Percentiles rank a stretch among this genome's conserved stretches.
These are phyloP conservation scores for Graphium colonna DNA, from an alignment of 2,888 invertebrate genomes.

Conservation along the genomic window DNA sequence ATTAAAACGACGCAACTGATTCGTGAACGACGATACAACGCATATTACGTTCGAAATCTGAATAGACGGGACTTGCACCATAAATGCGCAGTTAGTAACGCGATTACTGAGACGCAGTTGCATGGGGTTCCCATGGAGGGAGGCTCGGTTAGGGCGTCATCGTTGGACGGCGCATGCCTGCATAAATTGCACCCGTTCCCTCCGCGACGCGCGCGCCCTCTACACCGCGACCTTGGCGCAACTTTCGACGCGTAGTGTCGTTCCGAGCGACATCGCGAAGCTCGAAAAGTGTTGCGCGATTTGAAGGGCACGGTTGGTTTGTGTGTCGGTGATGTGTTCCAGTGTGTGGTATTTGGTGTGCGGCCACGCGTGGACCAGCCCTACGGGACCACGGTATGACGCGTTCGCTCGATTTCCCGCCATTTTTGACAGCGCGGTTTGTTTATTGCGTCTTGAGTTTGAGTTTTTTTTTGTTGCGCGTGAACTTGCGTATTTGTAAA, in stretches of 20 bases:
- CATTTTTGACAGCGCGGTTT: conserved; percentile 2
- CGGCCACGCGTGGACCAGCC: conserved; percentile 53
- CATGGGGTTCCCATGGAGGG: conserved; percentile 53
- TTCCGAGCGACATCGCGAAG: conserved; percentile 48
- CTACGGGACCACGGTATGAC: conserved; percentile 15
- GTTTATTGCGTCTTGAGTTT: not conserved
- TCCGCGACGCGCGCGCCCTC: conserved; percentile 5
- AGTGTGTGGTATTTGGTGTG: conserved; percentile 68
- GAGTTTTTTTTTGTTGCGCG: too few relatives aligned
- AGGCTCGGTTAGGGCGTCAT: conserved; percentile 67
- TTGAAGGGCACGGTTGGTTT: conserved; percentile 74
- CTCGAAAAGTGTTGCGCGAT: conserved; percentile 67
- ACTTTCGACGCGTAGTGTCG: conserved; percentile 36
- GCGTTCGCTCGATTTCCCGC: conserved; percentile 2
- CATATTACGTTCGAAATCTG: not conserved
- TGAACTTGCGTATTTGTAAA: too few relatives aligned
- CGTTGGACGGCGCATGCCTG: conserved; percentile 70
- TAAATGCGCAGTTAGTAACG: conserved; percentile 18
- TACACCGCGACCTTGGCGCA: conserved; percentile 54
- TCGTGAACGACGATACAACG: not conserved
- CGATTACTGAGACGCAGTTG: conserved; percentile 29
- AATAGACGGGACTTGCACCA: conserved; percentile 1
- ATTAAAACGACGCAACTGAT: not conserved
- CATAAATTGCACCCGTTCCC: conserved; percentile 42
- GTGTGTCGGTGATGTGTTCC: conserved; percentile 63